Evolutionary conservation across 2,113 vertebrate genomes (phyloP).

Genomic region (Hippopotamus amphibius): DNA sequence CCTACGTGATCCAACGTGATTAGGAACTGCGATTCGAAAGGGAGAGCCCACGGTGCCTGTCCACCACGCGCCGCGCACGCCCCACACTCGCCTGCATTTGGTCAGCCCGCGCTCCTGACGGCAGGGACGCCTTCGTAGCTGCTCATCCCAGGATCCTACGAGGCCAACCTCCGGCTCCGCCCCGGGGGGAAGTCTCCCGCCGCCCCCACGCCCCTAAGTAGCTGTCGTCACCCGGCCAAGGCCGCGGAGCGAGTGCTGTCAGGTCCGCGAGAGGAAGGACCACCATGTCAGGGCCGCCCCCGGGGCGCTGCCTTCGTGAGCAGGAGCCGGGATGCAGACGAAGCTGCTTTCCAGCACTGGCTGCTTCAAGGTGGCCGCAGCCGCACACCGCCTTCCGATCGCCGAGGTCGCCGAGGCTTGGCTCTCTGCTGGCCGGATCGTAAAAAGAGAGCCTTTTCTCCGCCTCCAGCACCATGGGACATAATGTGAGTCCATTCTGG

Average conservation of each 20-base stretch:
- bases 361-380: not conserved
- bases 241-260: too few relatives aligned
- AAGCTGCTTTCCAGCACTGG: not conserved
- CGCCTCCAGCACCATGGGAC: not conserved
- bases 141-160: not conserved
- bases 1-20: not conserved
- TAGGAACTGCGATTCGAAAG: not conserved
- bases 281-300: not conserved
- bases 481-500: not conserved
- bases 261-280: not conserved
- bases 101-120: not conserved
- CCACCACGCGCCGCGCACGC: not conserved
- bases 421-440: not conserved
- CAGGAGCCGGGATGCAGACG: fast-evolving
- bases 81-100: not conserved
- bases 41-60: not conserved
- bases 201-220: fast-evolving
- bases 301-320: not conserved
- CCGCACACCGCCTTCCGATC: fast-evolving
- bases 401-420: not conserved
- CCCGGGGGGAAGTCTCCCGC: not conserved
- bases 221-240: not conserved
- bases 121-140: fast-evolving
- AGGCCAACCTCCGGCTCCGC: not conserved
- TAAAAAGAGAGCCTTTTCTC: not conserved